These are phyloP conservation scores for Danio choprae DNA, from an alignment of 2,797 vertebrate genomes.

Conservation along the genomic window DNA sequence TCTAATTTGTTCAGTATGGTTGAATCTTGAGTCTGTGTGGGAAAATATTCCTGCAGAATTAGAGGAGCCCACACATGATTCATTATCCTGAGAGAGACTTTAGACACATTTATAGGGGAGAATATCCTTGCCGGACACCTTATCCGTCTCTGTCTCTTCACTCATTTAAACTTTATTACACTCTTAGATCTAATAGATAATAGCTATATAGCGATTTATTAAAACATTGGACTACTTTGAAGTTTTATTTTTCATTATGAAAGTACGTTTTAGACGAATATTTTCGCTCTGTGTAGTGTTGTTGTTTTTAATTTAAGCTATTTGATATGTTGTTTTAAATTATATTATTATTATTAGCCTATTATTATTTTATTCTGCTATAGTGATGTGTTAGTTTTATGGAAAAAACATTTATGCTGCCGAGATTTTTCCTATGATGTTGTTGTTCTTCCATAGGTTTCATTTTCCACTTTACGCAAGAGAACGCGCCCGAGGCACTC, in stretches of 20 bases:
- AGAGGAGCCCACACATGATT: constrained; percentile 60
- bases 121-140: constrained; percentile 63
- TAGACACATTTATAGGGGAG: constrained; percentile 41
- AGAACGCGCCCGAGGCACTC: neutral
- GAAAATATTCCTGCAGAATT: constrained; percentile 75
- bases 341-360: neutral
- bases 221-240: neutral
- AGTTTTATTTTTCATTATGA: constrained; percentile 1
- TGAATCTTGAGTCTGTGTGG: constrained; percentile 81
- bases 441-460: constrained; percentile 33
- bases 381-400: neutral
- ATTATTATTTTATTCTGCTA: neutral
- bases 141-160: neutral
- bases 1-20: constrained; percentile 86
- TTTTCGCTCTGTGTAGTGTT: neutral
- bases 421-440: neutral
- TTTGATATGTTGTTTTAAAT: too few species aligned
- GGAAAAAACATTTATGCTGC: neutral
- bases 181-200: neutral
- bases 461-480: constrained; percentile 13
- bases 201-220: neutral
- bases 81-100: constrained; percentile 7
- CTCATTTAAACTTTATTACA: neutral
- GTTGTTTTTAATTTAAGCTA: too few species aligned
- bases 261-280: neutral